Evolutionary conservation across 2,888 invertebrate species (phyloP).

Genomic region (Mythimna lalbum): DNA sequence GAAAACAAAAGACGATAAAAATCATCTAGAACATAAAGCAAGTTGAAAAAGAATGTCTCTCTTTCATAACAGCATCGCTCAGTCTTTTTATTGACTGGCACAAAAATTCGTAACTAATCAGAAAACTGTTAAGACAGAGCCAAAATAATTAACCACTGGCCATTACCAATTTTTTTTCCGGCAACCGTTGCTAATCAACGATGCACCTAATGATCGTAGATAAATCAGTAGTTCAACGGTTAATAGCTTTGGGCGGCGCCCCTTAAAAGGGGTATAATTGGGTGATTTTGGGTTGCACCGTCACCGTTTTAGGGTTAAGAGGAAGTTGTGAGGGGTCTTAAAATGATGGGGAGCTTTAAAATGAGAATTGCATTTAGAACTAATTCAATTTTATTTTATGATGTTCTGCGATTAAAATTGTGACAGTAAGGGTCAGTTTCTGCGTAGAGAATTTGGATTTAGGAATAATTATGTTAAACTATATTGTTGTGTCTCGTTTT

Average conservation of each 20-base stretch:
- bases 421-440: too few species aligned
- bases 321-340: conserved; percentile 58
- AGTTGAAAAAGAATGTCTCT: background rate
- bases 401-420: background rate
- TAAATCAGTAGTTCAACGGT: conserved; percentile 85
- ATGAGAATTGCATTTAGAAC: conserved; percentile 15
- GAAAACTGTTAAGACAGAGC: conserved; percentile 52
- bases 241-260: conserved; percentile 84
- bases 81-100: too few species aligned
- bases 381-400: conserved; percentile 24
- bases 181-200: conserved; percentile 81
- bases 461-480: too few species aligned
- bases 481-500: too few species aligned
- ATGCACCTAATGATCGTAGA: conserved; percentile 82
- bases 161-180: conserved; percentile 58
- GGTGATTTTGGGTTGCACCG: conserved; percentile 85
- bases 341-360: conserved; percentile 27
- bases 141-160: conserved; percentile 60
- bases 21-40: background rate
- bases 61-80: background rate
- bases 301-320: conserved; percentile 82
- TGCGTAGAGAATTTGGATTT: too few species aligned
- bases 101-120: conserved; percentile 38
- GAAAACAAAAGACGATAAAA: conserved; percentile 5
- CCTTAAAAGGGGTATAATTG: conserved; percentile 87